A percentile compares a stretch with the other conserved stretches of the same genome.
Evolutionary conservation across 2,113 vertebrate genomes (phyloP).

Genomic region (Eolophus roseicapilla): DNA sequence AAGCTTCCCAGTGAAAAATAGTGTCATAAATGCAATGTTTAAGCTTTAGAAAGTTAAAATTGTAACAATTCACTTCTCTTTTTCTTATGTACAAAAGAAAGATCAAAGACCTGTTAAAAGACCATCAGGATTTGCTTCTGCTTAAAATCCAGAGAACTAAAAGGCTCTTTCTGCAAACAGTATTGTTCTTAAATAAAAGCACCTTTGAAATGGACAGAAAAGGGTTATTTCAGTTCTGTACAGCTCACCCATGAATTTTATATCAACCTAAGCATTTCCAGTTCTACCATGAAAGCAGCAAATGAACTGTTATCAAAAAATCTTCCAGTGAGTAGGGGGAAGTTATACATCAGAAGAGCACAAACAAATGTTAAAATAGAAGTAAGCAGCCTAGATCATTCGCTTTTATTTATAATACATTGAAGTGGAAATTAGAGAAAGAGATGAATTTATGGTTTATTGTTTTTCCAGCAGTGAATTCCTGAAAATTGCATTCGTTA

Average conservation of each 20-base stretch:
- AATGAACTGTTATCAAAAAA: neutral
- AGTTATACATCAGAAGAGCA: neutral
- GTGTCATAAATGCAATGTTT: neutral
- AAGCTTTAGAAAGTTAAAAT: neutral
- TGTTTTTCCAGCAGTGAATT: neutral
- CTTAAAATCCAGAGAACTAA: slow-evolving; percentile 1
- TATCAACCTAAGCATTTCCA: neutral
- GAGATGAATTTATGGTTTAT: neutral
- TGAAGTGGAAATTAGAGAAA: neutral
- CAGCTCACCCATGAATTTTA: neutral
- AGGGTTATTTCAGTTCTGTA: neutral
- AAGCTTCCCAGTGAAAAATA: neutral
- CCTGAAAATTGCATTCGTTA: neutral
- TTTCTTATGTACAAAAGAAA: slow-evolving; percentile 12
- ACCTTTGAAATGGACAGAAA: neutral
- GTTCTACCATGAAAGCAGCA: neutral
- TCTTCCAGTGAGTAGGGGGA: neutral
- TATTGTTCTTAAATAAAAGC: neutral
- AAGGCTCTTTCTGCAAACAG: neutral
- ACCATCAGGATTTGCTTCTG: neutral
- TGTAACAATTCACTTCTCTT: slow-evolving; percentile 19
- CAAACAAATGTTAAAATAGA: neutral
- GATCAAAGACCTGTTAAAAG: slow-evolving; percentile 15
- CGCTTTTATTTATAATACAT: neutral
- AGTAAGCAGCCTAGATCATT: neutral